A percentile compares a stretch with the other conserved stretches of the same genome.
Evolutionary conservation across 2,797 vertebrate species (phyloP).

Genomic region (Potorous gilbertii): DNA sequence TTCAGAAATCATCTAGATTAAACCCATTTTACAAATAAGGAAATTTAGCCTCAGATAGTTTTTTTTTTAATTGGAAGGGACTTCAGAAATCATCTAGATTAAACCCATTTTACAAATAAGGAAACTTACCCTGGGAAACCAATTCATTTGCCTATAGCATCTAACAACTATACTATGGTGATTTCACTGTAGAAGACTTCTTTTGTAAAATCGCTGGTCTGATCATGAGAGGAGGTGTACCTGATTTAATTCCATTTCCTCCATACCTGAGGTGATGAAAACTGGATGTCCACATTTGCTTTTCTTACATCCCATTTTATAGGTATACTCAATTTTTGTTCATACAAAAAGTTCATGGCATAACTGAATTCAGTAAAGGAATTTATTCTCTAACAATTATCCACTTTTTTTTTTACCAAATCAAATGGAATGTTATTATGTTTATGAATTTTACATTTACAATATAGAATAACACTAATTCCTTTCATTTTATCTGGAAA

Average conservation of each 20-base stretch:
- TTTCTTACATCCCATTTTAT: background rate
- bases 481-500: background rate
- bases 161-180: too few relatives aligned
- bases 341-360: background rate
- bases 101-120: too few relatives aligned
- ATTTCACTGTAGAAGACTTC: background rate
- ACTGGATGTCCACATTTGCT: background rate
- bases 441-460: background rate
- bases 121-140: background rate
- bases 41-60: too few relatives aligned
- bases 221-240: background rate
- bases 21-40: background rate
- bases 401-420: background rate
- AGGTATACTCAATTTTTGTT: background rate
- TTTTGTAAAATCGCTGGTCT: background rate
- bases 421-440: background rate
- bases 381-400: background rate
- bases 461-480: background rate
- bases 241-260: background rate
- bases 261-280: background rate
- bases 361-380: background rate
- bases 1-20: background rate
- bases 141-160: background rate
- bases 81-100: too few relatives aligned
- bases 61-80: too few relatives aligned